These are phyloP conservation scores for Sphaerodactylus townsendi DNA, from an alignment of 2,113 vertebrate species.

Conservation along the genomic window DNA sequence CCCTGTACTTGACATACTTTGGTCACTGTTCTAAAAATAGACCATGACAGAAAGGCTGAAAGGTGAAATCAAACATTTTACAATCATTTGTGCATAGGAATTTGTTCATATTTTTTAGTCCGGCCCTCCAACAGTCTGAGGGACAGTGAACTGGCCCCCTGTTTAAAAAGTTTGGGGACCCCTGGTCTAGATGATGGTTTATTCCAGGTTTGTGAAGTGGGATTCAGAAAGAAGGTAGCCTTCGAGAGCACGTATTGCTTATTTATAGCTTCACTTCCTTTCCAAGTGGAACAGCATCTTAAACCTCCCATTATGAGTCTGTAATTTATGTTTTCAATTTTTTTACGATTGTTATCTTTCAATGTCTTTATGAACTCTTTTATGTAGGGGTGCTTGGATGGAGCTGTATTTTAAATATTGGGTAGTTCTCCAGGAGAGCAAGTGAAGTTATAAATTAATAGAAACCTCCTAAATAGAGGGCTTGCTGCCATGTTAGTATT, in stretches of 20 bases:
- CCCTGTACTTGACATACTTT: too few relatives aligned
- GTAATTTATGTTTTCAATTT: slow-evolving; percentile 51
- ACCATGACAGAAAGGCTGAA: too few relatives aligned
- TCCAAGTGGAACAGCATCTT: slow-evolving; percentile 28
- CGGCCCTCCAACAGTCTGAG: too few relatives aligned
- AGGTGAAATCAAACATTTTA: too few relatives aligned
- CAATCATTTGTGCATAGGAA: too few relatives aligned
- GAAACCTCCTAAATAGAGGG: background rate
- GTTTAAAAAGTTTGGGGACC: too few relatives aligned
- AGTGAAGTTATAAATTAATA: slow-evolving; percentile 32
- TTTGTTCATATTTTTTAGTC: too few relatives aligned
- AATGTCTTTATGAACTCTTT: slow-evolving; percentile 43
- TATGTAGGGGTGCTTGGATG: slow-evolving; percentile 23
- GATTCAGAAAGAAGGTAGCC: slow-evolving; percentile 31
- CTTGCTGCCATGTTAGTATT: background rate
- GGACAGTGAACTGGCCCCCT: too few relatives aligned
- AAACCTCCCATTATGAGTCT: slow-evolving; percentile 26
- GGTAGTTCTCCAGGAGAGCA: slow-evolving; percentile 16
- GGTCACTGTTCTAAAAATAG: too few relatives aligned
- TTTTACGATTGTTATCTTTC: slow-evolving; percentile 42
- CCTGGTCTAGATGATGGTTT: slow-evolving; percentile 52
- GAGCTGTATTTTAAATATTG: slow-evolving; percentile 48
- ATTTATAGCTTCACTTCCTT: slow-evolving; percentile 56
- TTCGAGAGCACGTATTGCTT: slow-evolving; percentile 42
- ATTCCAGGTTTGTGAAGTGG: slow-evolving; percentile 43